phyloP scores from a whole-genome alignment of 2,113 vertebrate genomes.

The Fregata magnificens region DNA sequence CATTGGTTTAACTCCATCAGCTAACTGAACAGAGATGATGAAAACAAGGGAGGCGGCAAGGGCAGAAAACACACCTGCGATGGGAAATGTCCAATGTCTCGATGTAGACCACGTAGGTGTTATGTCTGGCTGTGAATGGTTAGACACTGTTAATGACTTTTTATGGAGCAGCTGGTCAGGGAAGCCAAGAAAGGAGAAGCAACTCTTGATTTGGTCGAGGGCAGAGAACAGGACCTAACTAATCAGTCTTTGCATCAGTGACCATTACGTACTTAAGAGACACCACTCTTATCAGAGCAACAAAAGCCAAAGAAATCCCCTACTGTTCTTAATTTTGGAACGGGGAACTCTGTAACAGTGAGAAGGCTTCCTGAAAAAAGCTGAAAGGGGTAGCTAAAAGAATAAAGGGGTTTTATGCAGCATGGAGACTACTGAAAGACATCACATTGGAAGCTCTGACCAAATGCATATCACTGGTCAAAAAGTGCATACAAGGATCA shows the following conservation, averaged over 20 bases:
- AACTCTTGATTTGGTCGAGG: neutral
- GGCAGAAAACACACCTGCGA: neutral
- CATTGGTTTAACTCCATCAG: neutral
- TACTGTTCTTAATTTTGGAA: neutral
- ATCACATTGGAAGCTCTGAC: neutral
- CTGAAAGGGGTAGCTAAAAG: neutral
- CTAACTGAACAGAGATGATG: neutral
- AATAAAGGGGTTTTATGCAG: neutral
- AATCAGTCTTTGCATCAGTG: neutral
- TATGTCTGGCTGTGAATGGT: neutral
- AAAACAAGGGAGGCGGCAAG: neutral
- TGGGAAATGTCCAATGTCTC: neutral
- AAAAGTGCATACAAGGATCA: fast-evolving
- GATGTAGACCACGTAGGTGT: neutral
- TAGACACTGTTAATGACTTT: neutral
- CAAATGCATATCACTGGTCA: neutral
- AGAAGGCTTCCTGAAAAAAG: neutral
- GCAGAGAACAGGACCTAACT: neutral
- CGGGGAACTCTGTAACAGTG: neutral
- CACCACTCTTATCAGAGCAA: neutral
- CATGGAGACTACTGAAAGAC: neutral
- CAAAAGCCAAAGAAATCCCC: neutral
- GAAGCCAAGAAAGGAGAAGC: neutral
- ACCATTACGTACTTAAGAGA: neutral
- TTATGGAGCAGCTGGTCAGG: neutral